phyloP scores from a whole-genome alignment of 2,113 vertebrate genomes.

The Carassius auratus region DNA sequence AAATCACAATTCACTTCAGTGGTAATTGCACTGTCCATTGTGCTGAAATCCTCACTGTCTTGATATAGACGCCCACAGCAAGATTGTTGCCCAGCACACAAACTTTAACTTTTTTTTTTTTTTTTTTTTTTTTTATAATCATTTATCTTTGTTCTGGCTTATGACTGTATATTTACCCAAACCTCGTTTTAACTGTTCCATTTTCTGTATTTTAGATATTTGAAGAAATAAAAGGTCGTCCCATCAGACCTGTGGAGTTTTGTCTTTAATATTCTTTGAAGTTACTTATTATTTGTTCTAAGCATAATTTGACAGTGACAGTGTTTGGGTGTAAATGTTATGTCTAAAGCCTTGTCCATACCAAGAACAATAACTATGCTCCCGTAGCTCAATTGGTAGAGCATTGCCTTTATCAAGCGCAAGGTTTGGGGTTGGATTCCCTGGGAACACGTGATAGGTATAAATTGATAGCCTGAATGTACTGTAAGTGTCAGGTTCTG shows the following conservation, averaged over 20 bases:
- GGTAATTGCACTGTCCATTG: not conserved
- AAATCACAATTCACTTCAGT: not conserved
- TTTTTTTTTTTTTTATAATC: not conserved
- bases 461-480: no score
- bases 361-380: no score
- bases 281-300: not conserved
- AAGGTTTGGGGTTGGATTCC: no score
- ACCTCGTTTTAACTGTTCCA: not conserved
- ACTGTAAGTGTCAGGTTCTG: no score
- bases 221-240: not conserved
- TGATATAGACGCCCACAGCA: not conserved
- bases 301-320: not conserved
- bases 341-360: no score
- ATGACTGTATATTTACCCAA: not conserved
- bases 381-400: no score
- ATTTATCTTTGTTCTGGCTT: not conserved
- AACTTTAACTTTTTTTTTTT: not conserved
- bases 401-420: no score
- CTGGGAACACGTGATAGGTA: no score
- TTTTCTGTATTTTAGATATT: not conserved
- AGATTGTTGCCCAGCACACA: not conserved
- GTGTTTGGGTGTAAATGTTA: not conserved
- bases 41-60: not conserved
- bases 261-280: not conserved
- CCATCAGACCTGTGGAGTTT: not conserved